phyloP scores from a whole-genome alignment of 2,888 invertebrate genomes.

The Acrocyrtus sp. region DNA sequence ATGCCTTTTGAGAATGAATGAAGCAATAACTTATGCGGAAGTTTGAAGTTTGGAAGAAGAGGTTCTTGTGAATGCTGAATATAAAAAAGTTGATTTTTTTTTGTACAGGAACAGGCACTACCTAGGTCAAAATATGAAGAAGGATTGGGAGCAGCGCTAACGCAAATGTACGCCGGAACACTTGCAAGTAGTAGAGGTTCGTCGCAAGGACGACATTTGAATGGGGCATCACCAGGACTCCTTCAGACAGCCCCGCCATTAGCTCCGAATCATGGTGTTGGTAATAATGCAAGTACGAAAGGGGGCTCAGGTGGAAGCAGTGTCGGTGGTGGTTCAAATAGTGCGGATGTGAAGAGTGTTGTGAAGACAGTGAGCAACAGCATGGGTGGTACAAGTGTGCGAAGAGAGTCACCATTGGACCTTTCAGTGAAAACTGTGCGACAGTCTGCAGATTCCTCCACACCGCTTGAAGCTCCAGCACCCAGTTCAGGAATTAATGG shows the following conservation, averaged over 20 bases:
- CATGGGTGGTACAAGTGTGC: constrained; percentile 44
- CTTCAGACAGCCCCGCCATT: constrained; percentile 39
- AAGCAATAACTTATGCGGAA: too few relatives aligned
- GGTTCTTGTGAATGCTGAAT: too few relatives aligned
- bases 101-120: constrained; percentile 41
- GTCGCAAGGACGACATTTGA: constrained; percentile 36
- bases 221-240: constrained; percentile 36
- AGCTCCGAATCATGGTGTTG: constrained; percentile 19
- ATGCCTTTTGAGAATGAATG: too few relatives aligned
- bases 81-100: too few relatives aligned
- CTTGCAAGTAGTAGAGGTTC: constrained; percentile 26
- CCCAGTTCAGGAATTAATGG: constrained; percentile 44
- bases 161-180: constrained; percentile 60
- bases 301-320: constrained; percentile 14
- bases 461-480: constrained; percentile 66
- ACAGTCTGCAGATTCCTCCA: constrained; percentile 88
- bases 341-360: not conserved
- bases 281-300: constrained; percentile 16
- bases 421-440: constrained; percentile 89
- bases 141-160: constrained; percentile 63
- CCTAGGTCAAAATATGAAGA: constrained; percentile 61
- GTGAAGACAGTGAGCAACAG: constrained; percentile 17
- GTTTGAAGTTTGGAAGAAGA: too few relatives aligned
- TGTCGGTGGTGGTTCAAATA: constrained; percentile 9
- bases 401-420: constrained; percentile 82